phyloP scores from a whole-genome alignment of 2,113 vertebrate genomes.

The Myotis yumanensis region DNA sequence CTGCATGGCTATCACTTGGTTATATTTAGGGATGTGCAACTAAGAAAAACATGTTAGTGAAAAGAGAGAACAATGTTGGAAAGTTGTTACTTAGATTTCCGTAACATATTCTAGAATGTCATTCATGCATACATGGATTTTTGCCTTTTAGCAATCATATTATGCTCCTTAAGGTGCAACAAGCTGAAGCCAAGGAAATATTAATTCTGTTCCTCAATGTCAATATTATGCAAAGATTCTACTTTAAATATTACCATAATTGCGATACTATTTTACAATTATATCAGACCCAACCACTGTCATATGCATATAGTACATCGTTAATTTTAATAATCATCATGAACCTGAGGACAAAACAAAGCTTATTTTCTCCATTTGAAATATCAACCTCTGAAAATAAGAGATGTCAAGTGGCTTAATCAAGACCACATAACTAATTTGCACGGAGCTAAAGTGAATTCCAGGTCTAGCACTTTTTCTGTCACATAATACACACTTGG shows the following conservation, averaged over 20 bases:
- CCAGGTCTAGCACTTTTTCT: background rate
- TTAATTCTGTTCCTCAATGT: background rate
- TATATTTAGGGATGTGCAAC: background rate
- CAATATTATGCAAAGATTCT: background rate
- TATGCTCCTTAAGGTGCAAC: background rate
- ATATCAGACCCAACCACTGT: background rate
- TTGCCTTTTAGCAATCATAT: slow-evolving; percentile 4
- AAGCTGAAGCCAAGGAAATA: background rate
- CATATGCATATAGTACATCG: background rate
- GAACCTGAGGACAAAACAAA: slow-evolving; percentile 19
- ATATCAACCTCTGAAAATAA: background rate
- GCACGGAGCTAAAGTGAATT: background rate
- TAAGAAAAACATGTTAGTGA: slow-evolving; percentile 10
- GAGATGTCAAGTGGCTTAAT: background rate
- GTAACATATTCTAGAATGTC: background rate
- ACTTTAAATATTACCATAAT: slow-evolving; percentile 17
- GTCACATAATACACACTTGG: background rate
- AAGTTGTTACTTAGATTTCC: slow-evolving; percentile 2
- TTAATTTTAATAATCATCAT: slow-evolving; percentile 47
- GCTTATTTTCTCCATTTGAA: slow-evolving; percentile 24
- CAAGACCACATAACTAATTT: background rate
- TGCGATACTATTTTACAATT: background rate
- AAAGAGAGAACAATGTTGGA: slow-evolving; percentile 1
- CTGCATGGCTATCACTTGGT: background rate
- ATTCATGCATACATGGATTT: slow-evolving; percentile 19